These are phyloP conservation scores for Spialia ferax DNA, from an alignment of 2,888 invertebrate species.

Conservation along the genomic window DNA sequence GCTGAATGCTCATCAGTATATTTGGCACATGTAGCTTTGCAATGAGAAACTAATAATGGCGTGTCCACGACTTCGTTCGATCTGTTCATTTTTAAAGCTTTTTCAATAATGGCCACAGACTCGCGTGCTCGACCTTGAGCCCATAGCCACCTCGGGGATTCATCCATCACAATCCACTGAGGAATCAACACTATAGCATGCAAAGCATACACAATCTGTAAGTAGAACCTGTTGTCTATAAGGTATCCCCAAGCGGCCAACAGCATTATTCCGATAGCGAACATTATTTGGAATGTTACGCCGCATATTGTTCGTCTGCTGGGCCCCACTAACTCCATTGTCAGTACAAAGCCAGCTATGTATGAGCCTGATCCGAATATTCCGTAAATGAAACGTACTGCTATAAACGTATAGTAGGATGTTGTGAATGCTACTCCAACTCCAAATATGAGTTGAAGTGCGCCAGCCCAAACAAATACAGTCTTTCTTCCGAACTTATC, in stretches of 20 bases:
- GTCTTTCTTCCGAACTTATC: conserved; percentile 93
- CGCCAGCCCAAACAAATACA: conserved; percentile 92
- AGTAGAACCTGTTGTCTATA: conserved; percentile 90
- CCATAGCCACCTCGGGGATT: conserved; percentile 96
- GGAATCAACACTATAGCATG: conserved; percentile 91
- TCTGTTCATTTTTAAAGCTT: conserved; percentile 90
- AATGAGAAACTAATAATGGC: conserved; percentile 88
- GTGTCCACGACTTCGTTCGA: conserved; percentile 88
- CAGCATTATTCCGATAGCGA: conserved; percentile 93
- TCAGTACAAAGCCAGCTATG: conserved; percentile 89
- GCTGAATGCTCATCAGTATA: conserved; percentile 81
- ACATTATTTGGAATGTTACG: conserved; percentile 92
- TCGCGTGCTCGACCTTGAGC: conserved; percentile 92
- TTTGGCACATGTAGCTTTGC: conserved; percentile 81
- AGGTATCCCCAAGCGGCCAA: conserved; percentile 94
- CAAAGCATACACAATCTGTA: conserved; percentile 92
- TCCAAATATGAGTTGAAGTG: conserved; percentile 90
- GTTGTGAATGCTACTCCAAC: conserved; percentile 92
- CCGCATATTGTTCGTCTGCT: conserved; percentile 93
- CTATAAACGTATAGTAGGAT: conserved; percentile 90
- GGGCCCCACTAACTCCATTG: conserved; percentile 94
- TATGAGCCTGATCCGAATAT: conserved; percentile 94
- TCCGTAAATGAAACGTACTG: conserved; percentile 90
- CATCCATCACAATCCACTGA: conserved; percentile 95
- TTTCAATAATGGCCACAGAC: conserved; percentile 91